Evolutionary conservation across 2,113 vertebrate genomes (phyloP).

Genomic region (Dendropsophus ebraccatus): DNA sequence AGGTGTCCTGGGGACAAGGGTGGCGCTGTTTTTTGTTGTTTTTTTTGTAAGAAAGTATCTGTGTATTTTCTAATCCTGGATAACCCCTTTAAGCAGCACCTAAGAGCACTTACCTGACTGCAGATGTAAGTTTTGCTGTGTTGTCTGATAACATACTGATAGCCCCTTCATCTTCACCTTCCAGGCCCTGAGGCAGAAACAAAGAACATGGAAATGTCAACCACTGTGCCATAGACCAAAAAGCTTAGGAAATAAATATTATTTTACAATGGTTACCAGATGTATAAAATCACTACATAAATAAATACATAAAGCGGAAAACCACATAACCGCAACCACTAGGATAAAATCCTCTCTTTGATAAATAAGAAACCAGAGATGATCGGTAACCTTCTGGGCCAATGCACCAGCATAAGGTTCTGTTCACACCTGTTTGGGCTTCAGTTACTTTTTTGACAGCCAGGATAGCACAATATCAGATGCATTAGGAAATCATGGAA

Average conservation of each 20-base stretch:
- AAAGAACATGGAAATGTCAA: neutral
- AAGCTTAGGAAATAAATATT: neutral
- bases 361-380: neutral
- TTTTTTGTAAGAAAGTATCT: no score
- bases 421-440: no score
- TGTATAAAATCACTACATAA: neutral
- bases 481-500: no score
- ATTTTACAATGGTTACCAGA: neutral
- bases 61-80: no score
- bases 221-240: neutral
- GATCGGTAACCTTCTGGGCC: neutral
- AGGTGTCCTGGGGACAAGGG: no score
- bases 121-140: conserved; percentile 96
- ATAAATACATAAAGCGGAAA: neutral
- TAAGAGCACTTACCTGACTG: conserved; percentile 83
- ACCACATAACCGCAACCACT: neutral
- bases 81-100: neutral
- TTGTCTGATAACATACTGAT: conserved; percentile 99
- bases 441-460: no score
- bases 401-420: no score
- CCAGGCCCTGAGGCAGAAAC: conserved; percentile 81
- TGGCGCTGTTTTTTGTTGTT: no score
- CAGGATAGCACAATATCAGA: no score
- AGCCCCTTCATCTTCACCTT: conserved; percentile 97
- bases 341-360: neutral